Evolutionary conservation across 2,797 vertebrate genomes (phyloP).

Genomic region (Eupleurogrammus muticus): DNA sequence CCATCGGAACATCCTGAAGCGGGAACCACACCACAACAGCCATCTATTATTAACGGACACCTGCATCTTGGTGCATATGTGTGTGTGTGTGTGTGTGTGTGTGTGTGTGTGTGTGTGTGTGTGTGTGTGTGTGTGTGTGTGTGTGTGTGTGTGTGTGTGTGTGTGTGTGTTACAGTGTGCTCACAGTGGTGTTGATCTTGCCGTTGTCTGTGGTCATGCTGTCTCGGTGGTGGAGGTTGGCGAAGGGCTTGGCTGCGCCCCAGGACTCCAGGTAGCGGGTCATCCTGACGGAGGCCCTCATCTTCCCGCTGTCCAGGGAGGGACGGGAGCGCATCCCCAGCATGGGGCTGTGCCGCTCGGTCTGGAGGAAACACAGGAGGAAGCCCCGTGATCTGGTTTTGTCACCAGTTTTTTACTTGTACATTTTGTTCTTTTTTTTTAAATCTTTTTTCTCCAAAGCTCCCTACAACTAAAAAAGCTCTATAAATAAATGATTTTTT

Average conservation of each 20-base stretch:
- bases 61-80: not conserved
- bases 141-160: not conserved
- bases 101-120: not conserved
- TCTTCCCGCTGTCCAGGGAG: constrained; percentile 91
- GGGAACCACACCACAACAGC: constrained; percentile 19
- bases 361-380: constrained; percentile 73
- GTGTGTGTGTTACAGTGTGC: constrained; percentile 43
- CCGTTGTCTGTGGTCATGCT: constrained; percentile 98
- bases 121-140: not conserved
- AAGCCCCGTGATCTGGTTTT: not conserved
- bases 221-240: constrained; percentile 95
- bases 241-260: constrained; percentile 98
- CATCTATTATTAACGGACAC: not conserved
- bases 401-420: no score
- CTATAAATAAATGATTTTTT: no score
- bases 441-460: no score
- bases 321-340: constrained; percentile 89
- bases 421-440: no score
- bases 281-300: constrained; percentile 97
- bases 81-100: not conserved
- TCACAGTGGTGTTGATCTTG: constrained; percentile 95
- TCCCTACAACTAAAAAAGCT: not conserved
- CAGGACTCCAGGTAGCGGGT: constrained; percentile 98
- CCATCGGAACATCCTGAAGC: constrained; percentile 94
- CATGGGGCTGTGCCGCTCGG: constrained; percentile 91